A percentile compares a stretch with the other conserved stretches of the same genome.
Conservation (phyloP, 2,888 invertebrate species). For the Cantharis rustica region DNA sequence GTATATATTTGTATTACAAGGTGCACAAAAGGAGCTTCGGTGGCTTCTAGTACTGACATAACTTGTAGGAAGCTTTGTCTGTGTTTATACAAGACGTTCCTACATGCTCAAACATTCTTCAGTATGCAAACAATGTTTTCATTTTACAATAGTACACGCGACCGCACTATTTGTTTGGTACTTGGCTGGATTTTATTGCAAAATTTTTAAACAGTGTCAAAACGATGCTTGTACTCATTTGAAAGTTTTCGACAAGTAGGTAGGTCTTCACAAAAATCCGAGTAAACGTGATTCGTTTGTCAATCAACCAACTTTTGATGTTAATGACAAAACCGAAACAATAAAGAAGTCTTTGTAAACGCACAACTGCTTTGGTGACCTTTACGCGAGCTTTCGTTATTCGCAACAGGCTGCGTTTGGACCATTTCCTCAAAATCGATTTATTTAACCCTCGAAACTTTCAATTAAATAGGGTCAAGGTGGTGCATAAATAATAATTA, state of each 20-base stretch:
- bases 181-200: slow-evolving; percentile 10
- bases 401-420: neutral
- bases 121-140: slow-evolving; percentile 34
- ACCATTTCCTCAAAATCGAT: neutral
- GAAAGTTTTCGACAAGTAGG: neutral
- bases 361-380: neutral
- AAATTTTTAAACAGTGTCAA: neutral
- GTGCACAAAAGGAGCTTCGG: slow-evolving; percentile 26
- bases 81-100: slow-evolving; percentile 32
- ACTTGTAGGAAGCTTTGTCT: slow-evolving; percentile 31
- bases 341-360: neutral
- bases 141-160: slow-evolving; percentile 15
- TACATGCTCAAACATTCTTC: slow-evolving; percentile 29
- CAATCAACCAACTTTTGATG: neutral
- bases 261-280: neutral
- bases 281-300: neutral
- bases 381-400: neutral
- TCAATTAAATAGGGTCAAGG: slow-evolving; percentile 17
- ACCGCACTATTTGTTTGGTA: slow-evolving; percentile 23
- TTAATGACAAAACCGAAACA: neutral
- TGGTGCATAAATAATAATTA: slow-evolving; percentile 2
- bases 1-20: slow-evolving; percentile 34
- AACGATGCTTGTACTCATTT: neutral
- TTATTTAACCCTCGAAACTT: slow-evolving; percentile 3
- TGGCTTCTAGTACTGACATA: slow-evolving; percentile 29